A percentile compares a stretch with the other conserved stretches of the same genome.
Conservation (phyloP, 2,113 vertebrate genomes). For the Xyrauchen texanus region DNA sequence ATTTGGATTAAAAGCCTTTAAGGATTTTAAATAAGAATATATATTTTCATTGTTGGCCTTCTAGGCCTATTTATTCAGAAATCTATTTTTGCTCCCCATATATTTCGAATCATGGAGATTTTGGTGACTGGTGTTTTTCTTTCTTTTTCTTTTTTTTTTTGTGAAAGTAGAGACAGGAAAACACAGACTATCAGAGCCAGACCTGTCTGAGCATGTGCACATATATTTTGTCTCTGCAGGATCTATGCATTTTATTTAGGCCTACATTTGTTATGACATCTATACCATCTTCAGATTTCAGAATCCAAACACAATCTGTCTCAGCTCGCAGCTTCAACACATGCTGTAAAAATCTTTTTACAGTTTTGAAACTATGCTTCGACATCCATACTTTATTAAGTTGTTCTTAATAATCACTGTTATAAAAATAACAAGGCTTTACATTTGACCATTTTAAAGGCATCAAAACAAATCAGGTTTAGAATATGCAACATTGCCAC, state of each 20-base stretch:
- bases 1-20: background rate
- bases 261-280: too few relatives aligned
- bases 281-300: too few relatives aligned
- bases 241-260: slow-evolving; percentile 58
- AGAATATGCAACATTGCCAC: slow-evolving; percentile 22
- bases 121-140: too few relatives aligned
- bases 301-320: background rate
- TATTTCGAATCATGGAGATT: too few relatives aligned
- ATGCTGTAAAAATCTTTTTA: background rate
- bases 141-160: slow-evolving; percentile 49
- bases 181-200: slow-evolving; percentile 61
- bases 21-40: background rate
- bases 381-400: background rate
- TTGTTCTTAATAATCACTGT: background rate
- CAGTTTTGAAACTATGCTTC: background rate
- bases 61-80: background rate
- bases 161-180: slow-evolving; percentile 17
- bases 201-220: slow-evolving; percentile 67
- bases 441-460: background rate
- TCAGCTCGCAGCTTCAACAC: background rate
- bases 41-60: background rate
- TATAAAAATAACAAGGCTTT: background rate
- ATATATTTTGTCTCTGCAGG: slow-evolving; percentile 66
- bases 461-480: background rate
- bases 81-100: slow-evolving; percentile 3